Evolutionary conservation across 2,888 invertebrate genomes (phyloP).

Genomic region (Subacronicta megacephala): DNA sequence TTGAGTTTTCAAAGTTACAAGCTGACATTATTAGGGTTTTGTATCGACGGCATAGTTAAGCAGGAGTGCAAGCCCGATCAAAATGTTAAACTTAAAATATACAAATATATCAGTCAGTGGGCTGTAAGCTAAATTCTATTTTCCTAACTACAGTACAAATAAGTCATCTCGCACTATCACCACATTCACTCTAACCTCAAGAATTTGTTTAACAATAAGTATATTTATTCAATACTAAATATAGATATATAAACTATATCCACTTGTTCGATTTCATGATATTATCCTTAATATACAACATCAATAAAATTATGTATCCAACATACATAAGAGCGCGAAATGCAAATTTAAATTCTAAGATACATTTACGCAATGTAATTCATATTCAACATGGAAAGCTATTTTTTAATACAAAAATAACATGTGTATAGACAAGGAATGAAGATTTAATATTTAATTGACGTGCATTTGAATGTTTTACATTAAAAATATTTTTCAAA

Average conservation of each 20-base stretch:
- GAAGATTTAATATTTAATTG: conserved; percentile 56
- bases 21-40: conserved; percentile 36
- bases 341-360: conserved; percentile 72
- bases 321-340: conserved; percentile 73
- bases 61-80: conserved; percentile 68
- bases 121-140: conserved; percentile 72
- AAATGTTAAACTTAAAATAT: conserved; percentile 78
- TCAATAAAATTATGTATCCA: conserved; percentile 64
- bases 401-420: conserved; percentile 57
- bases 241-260: conserved; percentile 68
- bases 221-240: conserved; percentile 61
- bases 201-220: conserved; percentile 60
- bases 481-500: conserved; percentile 39
- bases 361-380: conserved; percentile 63
- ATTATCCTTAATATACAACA: conserved; percentile 79
- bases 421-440: conserved; percentile 60
- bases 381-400: conserved; percentile 64
- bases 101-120: conserved; percentile 87
- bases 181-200: conserved; percentile 55
- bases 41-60: conserved; percentile 45
- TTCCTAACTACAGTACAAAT: conserved; percentile 72
- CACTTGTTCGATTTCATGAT: conserved; percentile 86
- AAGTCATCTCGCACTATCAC: conserved; percentile 54
- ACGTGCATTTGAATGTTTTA: conserved; percentile 46
- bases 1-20: conserved; percentile 17